phyloP scores from a whole-genome alignment of 1,140 invertebrate species.

The Aethina tumida region DNA sequence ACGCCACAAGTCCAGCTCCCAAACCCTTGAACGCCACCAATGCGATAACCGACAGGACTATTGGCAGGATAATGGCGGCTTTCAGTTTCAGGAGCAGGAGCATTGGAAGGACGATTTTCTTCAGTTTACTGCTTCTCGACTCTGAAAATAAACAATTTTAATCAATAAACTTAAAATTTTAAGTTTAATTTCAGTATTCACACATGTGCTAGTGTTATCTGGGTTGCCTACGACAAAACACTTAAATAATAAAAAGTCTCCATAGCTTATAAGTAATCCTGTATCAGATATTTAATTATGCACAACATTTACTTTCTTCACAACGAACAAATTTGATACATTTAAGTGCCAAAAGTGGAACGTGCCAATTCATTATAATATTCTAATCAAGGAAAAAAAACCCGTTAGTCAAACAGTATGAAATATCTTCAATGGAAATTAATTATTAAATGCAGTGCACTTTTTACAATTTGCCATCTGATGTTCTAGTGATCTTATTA shows the following conservation, averaged over 20 bases:
- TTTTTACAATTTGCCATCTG: too few relatives aligned
- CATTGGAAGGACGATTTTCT: slow-evolving; percentile 50
- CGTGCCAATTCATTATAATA: too few relatives aligned
- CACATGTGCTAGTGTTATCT: slow-evolving; percentile 3
- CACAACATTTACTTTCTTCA: slow-evolving; percentile 3
- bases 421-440: too few relatives aligned
- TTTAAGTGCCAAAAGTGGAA: too few relatives aligned
- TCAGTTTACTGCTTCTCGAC: slow-evolving; percentile 48
- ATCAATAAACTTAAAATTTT: neutral
- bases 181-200: neutral
- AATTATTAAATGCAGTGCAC: too few relatives aligned
- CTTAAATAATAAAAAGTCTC: too few relatives aligned
- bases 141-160: slow-evolving; percentile 33
- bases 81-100: slow-evolving; percentile 53
- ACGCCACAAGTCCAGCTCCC: slow-evolving; percentile 49
- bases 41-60: slow-evolving; percentile 48
- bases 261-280: too few relatives aligned
- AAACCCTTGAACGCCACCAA: slow-evolving; percentile 54
- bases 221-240: too few relatives aligned
- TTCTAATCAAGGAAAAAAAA: too few relatives aligned
- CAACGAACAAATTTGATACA: too few relatives aligned
- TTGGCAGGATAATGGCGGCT: slow-evolving; percentile 49
- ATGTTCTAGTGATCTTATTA: too few relatives aligned
- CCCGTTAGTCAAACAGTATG: too few relatives aligned
- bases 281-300: slow-evolving; percentile 3